Evolutionary conservation across 2,113 vertebrate genomes (phyloP).

Genomic region (Platysternon megacephalum): DNA sequence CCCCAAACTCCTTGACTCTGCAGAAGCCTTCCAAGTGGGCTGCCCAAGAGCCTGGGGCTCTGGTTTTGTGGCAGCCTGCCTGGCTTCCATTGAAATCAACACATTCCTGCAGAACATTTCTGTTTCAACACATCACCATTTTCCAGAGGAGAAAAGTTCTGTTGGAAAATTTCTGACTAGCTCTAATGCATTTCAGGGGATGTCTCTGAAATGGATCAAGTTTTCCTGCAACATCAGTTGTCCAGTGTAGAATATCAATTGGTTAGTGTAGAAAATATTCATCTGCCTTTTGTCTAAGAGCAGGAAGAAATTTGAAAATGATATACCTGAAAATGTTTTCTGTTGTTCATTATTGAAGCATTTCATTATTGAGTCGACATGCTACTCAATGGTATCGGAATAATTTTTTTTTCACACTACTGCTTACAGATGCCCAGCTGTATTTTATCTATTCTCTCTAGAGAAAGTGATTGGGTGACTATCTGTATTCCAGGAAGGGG

Average conservation of each 20-base stretch:
- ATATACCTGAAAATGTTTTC: not conserved
- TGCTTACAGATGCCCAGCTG: not conserved
- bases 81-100: no score
- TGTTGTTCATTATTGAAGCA: not conserved
- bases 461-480: conserved; percentile 14
- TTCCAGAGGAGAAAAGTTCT: no score
- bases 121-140: no score
- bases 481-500: not conserved
- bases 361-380: not conserved
- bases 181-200: not conserved
- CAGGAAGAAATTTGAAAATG: not conserved
- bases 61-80: no score
- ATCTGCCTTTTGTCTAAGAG: not conserved
- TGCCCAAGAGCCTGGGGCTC: no score
- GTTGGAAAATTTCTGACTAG: no score
- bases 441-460: not conserved
- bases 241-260: not conserved
- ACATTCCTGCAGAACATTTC: no score
- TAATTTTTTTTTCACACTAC: not conserved
- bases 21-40: no score
- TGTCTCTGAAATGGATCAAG: not conserved
- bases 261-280: not conserved
- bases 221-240: not conserved
- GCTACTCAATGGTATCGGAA: not conserved
- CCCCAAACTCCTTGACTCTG: no score